Percentiles rank a stretch among this genome's conserved stretches.
Conservation (phyloP, 2,797 vertebrate species). For the Hylomyscus alleni region DNA sequence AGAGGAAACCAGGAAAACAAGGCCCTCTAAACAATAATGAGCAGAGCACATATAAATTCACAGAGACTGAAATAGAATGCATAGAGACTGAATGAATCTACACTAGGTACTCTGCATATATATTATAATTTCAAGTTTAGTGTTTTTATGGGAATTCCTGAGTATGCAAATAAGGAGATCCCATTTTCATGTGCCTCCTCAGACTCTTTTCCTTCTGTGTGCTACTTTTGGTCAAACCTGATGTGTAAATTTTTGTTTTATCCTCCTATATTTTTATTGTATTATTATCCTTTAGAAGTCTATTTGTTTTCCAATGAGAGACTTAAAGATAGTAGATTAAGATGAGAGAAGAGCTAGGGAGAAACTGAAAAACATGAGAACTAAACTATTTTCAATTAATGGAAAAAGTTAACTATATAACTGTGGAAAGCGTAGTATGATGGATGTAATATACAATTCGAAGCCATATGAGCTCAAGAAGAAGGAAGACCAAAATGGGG, state of each 20-base stretch:
- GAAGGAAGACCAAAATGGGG: too few species aligned
- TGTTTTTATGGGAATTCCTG: neutral
- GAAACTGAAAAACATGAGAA: too few species aligned
- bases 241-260: neutral
- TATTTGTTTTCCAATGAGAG: neutral
- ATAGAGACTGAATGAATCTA: neutral
- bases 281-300: neutral
- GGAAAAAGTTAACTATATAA: neutral
- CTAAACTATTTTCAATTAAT: neutral
- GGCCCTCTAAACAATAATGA: neutral
- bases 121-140: neutral
- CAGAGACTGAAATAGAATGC: neutral
- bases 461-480: too few species aligned
- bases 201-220: neutral
- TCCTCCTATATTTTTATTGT: neutral
- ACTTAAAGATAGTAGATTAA: neutral
- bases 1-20: neutral
- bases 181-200: neutral
- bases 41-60: neutral
- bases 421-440: neutral
- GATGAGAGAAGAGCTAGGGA: neutral
- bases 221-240: neutral
- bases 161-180: neutral
- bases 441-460: neutral
- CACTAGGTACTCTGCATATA: neutral